These are phyloP conservation scores for Trichosurus vulpecula DNA, from an alignment of 2,797 vertebrate genomes.

Conservation along the genomic window DNA sequence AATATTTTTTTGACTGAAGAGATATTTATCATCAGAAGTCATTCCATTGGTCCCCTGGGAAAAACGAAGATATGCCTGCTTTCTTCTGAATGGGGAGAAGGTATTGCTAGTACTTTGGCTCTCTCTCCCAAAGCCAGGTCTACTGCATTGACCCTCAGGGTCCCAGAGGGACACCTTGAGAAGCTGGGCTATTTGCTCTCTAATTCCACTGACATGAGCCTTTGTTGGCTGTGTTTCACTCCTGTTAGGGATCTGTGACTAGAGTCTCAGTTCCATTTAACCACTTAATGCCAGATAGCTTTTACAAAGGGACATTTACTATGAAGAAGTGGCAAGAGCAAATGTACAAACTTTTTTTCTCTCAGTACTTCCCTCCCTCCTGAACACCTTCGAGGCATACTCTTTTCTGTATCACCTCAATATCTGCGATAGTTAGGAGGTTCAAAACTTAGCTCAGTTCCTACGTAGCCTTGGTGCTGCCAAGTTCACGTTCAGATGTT, in stretches of 20 bases:
- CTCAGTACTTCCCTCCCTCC: background rate
- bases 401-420: background rate
- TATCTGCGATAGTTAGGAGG: background rate
- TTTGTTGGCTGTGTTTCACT: background rate
- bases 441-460: background rate
- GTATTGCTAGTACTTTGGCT: background rate
- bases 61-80: background rate
- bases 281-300: background rate
- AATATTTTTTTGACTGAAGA: background rate
- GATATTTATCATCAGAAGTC: background rate
- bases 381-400: background rate
- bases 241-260: background rate
- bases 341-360: background rate
- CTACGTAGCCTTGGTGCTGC: background rate
- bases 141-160: background rate
- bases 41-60: background rate
- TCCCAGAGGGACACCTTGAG: background rate
- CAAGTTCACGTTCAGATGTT: background rate
- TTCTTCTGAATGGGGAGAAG: background rate
- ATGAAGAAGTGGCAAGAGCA: background rate
- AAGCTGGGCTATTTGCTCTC: background rate
- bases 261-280: background rate
- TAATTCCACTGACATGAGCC: background rate
- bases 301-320: background rate
- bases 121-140: background rate